Evolutionary conservation across 2,888 invertebrate species (phyloP), one percentile per base, ranked within the genome.

Genomic region (Conops quadrifasciatus): DNA sequence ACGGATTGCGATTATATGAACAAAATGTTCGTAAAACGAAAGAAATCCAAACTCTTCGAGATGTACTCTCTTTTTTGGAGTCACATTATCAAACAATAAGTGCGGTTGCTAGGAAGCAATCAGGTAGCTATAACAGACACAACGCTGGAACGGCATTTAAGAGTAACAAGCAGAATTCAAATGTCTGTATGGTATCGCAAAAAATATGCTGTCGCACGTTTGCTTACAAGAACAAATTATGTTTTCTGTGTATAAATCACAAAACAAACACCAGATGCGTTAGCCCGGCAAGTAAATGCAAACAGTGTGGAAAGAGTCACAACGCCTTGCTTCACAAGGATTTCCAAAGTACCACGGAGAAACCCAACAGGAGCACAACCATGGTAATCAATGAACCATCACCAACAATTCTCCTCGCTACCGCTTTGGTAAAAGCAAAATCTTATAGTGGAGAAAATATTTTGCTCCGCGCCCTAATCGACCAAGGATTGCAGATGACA

Each of bases 401-500:
- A n/a, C n/a, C n/a, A 26, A 58, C 58, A 5, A 28, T 58, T 9
- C 28, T 58, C 13, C 58, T 58, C n/a, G 60, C 60, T 3, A 60
- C 60, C 4, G 30, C 60, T 60, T 4, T n/a, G 36, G 36, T 60
- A 36, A 30, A 19, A 36, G 60, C 28, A 19, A 60, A 60, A 60
- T 60, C 60, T 19, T 30, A 19, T 15, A 67, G 47, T 58, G 58
- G 67, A 47, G 67, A 67, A 62, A 28, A 36, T 30, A 51, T 60
- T 51, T 19, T 69, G 43, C 56, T 69, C 2, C 30, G 68, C 30
- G 60, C 59, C 5, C 59, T 67, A 15, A 67, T 67, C 36, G 45
- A 58, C 62, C 62, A 69, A 53, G 63, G 63, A 53, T 69, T 49
- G 21, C 69, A 69, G 30, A 69, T 63, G 56, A 63, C 69, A 63